These are phyloP conservation scores for Ornithorhynchus anatinus DNA, from an alignment of 2,113 vertebrate species.

Conservation along the genomic window DNA sequence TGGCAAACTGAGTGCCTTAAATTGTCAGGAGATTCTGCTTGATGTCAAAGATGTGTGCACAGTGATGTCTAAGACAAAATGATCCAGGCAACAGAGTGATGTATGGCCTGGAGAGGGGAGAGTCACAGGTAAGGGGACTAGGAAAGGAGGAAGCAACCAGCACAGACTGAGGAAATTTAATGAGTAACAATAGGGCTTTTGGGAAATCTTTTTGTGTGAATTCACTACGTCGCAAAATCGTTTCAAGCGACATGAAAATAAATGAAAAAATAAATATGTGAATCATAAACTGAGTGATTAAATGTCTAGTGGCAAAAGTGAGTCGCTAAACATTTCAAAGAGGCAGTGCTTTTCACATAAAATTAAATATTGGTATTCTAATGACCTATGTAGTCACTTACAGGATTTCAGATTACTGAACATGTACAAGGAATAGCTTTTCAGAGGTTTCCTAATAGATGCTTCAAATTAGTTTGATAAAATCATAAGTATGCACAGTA, in stretches of 20 bases:
- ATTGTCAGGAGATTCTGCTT: no score
- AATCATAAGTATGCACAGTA: neutral
- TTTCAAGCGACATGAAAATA: neutral
- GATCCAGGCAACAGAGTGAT: no score
- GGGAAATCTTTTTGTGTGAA: neutral
- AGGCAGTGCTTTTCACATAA: neutral
- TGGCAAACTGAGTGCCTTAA: no score
- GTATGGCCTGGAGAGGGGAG: no score
- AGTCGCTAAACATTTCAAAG: neutral
- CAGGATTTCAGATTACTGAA: neutral
- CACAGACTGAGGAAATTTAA: no score
- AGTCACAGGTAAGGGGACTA: no score
- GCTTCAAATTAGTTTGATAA: neutral
- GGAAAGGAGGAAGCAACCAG: no score
- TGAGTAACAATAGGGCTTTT: neutral
- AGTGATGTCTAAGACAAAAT: no score
- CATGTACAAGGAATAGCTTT: neutral
- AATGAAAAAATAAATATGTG: neutral
- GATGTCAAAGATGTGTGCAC: no score
- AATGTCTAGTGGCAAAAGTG: neutral
- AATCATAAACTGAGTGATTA: neutral
- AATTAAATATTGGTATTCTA: neutral
- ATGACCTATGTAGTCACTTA: neutral
- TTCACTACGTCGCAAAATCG: neutral
- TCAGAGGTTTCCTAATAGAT: neutral